These are phyloP conservation scores for Erebia epiphron DNA, from an alignment of 2,888 invertebrate species.

Conservation along the genomic window DNA sequence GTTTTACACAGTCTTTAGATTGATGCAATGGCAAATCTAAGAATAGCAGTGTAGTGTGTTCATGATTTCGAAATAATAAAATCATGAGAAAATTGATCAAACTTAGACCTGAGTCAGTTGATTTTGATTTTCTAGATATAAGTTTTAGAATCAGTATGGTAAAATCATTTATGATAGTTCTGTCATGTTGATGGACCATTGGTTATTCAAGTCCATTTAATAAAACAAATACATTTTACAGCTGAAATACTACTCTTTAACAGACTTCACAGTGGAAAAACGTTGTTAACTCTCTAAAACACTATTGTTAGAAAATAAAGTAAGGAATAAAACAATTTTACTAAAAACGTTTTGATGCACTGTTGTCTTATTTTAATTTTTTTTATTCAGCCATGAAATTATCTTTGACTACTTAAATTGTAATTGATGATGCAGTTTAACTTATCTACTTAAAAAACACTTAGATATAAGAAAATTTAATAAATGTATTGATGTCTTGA, in stretches of 20 bases:
- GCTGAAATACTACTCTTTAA: neutral
- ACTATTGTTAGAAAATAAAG: neutral
- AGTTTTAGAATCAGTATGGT: neutral
- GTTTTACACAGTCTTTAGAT: no score
- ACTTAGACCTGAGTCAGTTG: neutral
- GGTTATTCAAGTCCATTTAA: slow-evolving; percentile 1
- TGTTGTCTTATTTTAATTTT: no score
- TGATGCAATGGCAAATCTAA: no score
- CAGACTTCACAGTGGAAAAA: neutral
- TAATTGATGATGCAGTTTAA: no score
- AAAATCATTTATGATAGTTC: neutral
- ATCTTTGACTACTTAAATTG: no score
- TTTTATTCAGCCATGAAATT: no score
- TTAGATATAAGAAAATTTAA: slow-evolving; percentile 28
- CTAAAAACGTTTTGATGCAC: no score
- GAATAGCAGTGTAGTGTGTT: no score
- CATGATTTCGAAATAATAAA: no score
- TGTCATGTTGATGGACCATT: neutral
- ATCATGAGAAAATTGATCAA: no score
- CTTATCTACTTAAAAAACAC: no score
- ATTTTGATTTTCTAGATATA: neutral
- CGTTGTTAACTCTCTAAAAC: neutral
- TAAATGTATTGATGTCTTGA: slow-evolving; percentile 44
- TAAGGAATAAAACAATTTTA: neutral
- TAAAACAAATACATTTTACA: neutral